phyloP scores from a whole-genome alignment of 2,113 vertebrate species.

The Gavia stellata region DNA sequence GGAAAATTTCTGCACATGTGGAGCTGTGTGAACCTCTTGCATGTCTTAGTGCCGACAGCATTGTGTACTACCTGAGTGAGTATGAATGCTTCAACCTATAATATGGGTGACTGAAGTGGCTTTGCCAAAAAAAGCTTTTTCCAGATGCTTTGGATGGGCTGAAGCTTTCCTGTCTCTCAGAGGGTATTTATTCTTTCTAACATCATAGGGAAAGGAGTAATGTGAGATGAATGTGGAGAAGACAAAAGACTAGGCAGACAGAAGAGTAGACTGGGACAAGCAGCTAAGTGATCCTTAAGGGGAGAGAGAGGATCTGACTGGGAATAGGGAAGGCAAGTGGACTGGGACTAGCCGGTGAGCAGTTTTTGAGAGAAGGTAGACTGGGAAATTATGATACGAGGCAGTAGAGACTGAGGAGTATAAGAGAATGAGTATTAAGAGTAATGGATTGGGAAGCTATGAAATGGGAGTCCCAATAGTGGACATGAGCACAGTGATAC shows the following conservation, averaged over 20 bases:
- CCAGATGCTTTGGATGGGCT: neutral
- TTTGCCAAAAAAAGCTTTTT: neutral
- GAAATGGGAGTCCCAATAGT: neutral
- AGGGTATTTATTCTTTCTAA: neutral
- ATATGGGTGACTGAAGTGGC: neutral
- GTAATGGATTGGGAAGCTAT: neutral
- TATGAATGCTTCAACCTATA: neutral
- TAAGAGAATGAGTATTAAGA: too few relatives aligned
- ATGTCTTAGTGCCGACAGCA: neutral
- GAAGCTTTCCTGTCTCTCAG: neutral
- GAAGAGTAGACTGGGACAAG: neutral
- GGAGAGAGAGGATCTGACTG: neutral
- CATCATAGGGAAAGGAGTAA: neutral
- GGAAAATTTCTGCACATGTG: accelerated
- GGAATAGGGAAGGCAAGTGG: neutral
- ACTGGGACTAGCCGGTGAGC: neutral
- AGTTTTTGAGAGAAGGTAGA: neutral
- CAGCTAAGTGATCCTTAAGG: neutral
- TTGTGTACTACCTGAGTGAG: neutral
- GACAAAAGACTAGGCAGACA: neutral
- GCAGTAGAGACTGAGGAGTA: neutral
- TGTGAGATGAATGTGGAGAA: neutral
- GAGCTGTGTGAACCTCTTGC: neutral
- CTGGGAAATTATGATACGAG: neutral
- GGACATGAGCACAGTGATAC: neutral